Percentiles rank a stretch among this genome's conserved stretches.
Evolutionary conservation across 2,113 vertebrate genomes (phyloP).

Genomic region (Stictonetta naevosa): DNA sequence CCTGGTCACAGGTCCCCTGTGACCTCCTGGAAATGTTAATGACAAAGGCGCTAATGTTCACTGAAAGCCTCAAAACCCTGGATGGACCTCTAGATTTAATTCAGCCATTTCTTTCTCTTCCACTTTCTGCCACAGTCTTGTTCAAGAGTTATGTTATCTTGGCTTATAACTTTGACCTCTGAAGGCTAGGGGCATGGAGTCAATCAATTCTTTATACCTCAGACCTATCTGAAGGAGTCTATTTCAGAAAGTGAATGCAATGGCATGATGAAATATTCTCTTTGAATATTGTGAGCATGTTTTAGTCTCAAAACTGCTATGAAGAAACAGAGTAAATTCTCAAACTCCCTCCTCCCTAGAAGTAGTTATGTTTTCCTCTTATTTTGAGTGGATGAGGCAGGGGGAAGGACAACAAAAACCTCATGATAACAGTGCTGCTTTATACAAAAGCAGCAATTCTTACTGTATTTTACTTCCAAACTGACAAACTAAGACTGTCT

Average conservation of each 20-base stretch:
- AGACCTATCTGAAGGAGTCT: neutral
- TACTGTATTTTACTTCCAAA: neutral
- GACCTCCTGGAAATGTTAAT: slow-evolving; percentile 7
- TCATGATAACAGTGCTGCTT: neutral
- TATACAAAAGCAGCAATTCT: neutral
- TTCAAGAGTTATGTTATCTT: slow-evolving; percentile 26
- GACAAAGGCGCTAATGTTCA: neutral
- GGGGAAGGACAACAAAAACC: rapidly evolving
- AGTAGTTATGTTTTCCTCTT: neutral
- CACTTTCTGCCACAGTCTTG: neutral
- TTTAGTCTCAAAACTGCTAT: neutral
- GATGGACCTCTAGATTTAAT: slow-evolving; percentile 43
- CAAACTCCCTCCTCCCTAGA: neutral
- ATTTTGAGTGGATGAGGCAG: neutral
- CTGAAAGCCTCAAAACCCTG: slow-evolving; percentile 4
- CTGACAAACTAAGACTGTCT: neutral
- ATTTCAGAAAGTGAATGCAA: too few relatives aligned
- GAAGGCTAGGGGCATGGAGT: slow-evolving; percentile 1
- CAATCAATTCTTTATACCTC: slow-evolving; percentile 47
- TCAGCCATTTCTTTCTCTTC: slow-evolving; percentile 13
- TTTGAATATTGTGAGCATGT: neutral
- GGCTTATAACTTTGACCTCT: slow-evolving; percentile 45
- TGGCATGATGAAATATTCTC: neutral
- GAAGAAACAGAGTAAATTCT: neutral
- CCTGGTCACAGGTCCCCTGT: neutral